Percentiles rank a stretch among this genome's conserved stretches.
Conservation (phyloP, 2,888 invertebrate species). For the Neoascia interrupta region DNA sequence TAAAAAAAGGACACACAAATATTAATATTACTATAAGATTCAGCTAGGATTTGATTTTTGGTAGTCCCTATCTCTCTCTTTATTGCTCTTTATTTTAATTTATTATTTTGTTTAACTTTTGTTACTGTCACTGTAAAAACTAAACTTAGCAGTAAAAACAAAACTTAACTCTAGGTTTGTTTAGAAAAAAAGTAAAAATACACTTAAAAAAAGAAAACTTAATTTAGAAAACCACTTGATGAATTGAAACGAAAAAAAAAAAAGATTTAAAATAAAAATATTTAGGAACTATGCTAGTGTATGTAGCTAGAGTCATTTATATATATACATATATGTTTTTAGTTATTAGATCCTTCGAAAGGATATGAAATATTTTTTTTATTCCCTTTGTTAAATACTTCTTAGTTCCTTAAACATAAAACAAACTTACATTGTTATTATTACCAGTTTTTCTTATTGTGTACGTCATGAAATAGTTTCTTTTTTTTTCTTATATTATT, state of each 20-base stretch:
- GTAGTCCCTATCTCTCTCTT: conserved; percentile 44
- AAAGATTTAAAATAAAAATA: background rate
- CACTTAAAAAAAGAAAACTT: conserved; percentile 6
- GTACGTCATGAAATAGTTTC: conserved; percentile 44
- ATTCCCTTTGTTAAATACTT: conserved; percentile 53
- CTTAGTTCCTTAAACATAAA: conserved; percentile 51
- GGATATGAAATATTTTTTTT: conserved; percentile 34
- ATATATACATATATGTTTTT: too few species aligned
- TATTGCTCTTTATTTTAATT: conserved; percentile 35
- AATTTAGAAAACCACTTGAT: conserved; percentile 22
- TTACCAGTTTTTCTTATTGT: conserved; percentile 46
- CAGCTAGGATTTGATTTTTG: conserved; percentile 63
- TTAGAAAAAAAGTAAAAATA: conserved; percentile 17
- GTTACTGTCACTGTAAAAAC: conserved; percentile 14
- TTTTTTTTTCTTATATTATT: background rate
- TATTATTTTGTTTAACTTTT: conserved; percentile 24
- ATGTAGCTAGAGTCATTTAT: conserved; percentile 52
- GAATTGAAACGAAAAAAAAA: background rate
- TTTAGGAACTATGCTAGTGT: conserved; percentile 40
- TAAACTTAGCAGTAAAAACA: background rate
- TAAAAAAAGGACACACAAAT: conserved; percentile 13
- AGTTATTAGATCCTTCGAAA: conserved; percentile 55
- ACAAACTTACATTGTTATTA: conserved; percentile 21
- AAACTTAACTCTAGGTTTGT: conserved; percentile 11
- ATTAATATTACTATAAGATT: conserved; percentile 18